Evolutionary conservation across 2,888 invertebrate species (phyloP), one percentile per base, ranked within the genome.

Genomic region (Drosophila histrio): DNA sequence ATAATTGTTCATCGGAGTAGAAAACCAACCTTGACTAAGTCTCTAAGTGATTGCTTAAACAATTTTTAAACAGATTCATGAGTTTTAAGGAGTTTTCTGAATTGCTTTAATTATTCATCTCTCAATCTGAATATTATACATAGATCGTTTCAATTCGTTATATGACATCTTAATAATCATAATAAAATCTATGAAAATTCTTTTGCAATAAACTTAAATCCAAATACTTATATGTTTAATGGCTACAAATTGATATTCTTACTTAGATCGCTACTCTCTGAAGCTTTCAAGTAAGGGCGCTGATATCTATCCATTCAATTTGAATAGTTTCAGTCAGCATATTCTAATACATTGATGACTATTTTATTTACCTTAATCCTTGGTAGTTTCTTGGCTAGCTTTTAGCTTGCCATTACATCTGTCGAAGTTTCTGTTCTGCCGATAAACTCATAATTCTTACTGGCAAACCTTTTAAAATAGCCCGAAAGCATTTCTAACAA

Each of bases 401-500:
- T 39, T 39, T 5, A 2, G 39, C 9, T 44, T 17, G 0, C 1
- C 26, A 24, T 41, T 15, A 6, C n/a, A 36, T 8, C 43, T 49
- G 5, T 41, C 8, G 30, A 57, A 53, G 17, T 44, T 44, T 22
- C 32, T n/a, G 3, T 38, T 13, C n/a, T 5, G 34, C 8, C 75
- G n/a, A 36, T 19, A 44, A 47, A 24, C 32, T 65, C 77, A 73
- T 76, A 73, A 54, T 54, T 61, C 65, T 65, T 41, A 6, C 30
- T 32, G 15, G 30, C 17, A 26, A 2, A 50, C 19, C n/a, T 36
- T 32, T 69, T 38, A 15, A 53, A 60, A 53, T 22, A 22, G 22
- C 28, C 61, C 61, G 9, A 26, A 57, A 61, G 77, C 68, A 15
- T 32, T 67, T 60, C 32, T 63, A 52, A 56, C 63, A 77, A 77